Percentiles rank a stretch among this genome's conserved stretches.
These are phyloP conservation scores for Planiliza haematocheilus DNA, from an alignment of 2,113 vertebrate species.

Conservation along the genomic window DNA sequence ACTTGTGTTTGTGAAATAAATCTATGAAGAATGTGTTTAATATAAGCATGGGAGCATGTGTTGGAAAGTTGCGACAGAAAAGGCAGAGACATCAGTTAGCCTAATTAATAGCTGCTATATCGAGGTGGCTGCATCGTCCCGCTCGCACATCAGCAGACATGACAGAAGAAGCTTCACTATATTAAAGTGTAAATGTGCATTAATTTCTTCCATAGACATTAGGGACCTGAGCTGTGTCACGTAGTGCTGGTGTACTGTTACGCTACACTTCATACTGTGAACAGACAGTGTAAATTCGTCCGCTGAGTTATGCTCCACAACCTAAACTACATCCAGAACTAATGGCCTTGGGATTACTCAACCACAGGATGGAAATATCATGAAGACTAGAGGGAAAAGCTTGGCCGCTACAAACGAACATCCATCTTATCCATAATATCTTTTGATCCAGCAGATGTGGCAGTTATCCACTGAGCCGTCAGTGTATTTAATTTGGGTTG, in stretches of 20 bases:
- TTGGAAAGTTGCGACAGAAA: background rate
- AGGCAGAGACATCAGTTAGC: background rate
- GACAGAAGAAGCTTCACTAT: background rate
- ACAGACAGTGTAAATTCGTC: conserved; percentile 4
- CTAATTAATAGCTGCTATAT: background rate
- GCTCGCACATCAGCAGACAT: background rate
- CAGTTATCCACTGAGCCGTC: conserved; percentile 16
- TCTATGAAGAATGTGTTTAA: conserved; percentile 21
- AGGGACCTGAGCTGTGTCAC: conserved; percentile 19
- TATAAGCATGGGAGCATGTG: background rate
- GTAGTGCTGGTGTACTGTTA: background rate
- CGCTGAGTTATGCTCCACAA: conserved; percentile 13
- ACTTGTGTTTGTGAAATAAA: conserved; percentile 21
- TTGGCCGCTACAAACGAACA: conserved; percentile 30
- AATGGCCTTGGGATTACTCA: conserved; percentile 19
- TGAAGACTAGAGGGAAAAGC: conserved; percentile 13
- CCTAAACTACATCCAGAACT: conserved; percentile 39
- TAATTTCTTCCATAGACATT: background rate
- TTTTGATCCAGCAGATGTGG: conserved; percentile 41
- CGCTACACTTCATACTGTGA: background rate
- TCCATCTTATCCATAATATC: conserved; percentile 51
- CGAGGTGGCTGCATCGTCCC: background rate
- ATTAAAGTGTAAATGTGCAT: background rate
- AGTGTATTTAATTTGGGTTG: conserved; percentile 49
- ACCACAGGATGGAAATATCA: conserved; percentile 47